Base-by-base conservation (phyloP, 2,113 vertebrate genomes). In the Colinus virginianus region DNA sequence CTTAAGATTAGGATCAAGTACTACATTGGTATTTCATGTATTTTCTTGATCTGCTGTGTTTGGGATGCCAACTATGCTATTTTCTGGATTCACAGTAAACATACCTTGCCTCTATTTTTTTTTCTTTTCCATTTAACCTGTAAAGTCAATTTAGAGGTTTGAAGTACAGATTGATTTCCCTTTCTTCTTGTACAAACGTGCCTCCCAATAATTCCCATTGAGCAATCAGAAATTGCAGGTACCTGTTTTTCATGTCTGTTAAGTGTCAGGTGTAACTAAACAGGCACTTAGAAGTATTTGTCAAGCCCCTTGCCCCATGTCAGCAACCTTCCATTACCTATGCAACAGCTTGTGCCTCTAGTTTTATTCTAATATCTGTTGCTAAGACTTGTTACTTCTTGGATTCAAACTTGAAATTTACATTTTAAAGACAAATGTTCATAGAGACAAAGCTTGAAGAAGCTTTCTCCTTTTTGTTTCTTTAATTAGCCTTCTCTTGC, bases 221-320 rank as follows among this genome's bases (percentile, higher is more conserved):
- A 76, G 92, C 86, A 88, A 66, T 10, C 7, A 78, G 77, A 34
- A 80, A 32, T 75, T 81, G 66, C 48, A 84, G 15, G 49, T 38
- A 55, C 95, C 59, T 66, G 88, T 69, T 93, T 87, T 81, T 92
- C 96, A 53, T 84, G 87, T 53, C 40, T 84, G 75, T 40, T 30
- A 36, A 81, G 43, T 64, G 14, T 78, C 74, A 69, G 84, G 78
- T 76, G 38, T 55, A 69, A 72, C 62, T 87, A 66, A 13, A 15
- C 20, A 86, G 77, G 70, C 40, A 6, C 38, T 87, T 88, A 5
- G 58, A 62, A 87, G 15, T 66, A 38, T 0, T 75, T 62, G 64
- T 40, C 28, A 66, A 84, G 46, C 28, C 61, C 42, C 2, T 80
- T 61, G 56, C 69, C 36, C 63, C 72, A 67, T 32, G 53, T 62